Conservation (phyloP, 2,797 vertebrate species). For the Urocyon cinereoargenteus region DNA sequence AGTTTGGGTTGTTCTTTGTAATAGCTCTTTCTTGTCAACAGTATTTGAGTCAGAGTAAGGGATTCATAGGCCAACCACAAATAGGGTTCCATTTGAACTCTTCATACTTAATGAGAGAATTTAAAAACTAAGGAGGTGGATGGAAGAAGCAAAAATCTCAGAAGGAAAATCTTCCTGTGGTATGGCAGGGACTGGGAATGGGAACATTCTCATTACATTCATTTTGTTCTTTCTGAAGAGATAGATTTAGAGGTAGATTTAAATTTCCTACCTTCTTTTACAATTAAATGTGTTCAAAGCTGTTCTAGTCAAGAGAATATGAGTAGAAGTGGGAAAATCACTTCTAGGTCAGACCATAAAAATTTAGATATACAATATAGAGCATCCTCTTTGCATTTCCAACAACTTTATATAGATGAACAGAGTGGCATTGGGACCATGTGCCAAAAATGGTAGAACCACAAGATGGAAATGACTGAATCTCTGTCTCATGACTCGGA, state of each 20-base stretch:
- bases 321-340: not conserved
- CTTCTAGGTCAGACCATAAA: not conserved
- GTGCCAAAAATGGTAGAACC: not conserved
- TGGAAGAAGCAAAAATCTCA: not conserved
- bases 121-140: not conserved
- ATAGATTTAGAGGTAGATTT: no score
- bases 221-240: not conserved
- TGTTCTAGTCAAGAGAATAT: not conserved
- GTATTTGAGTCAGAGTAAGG: not conserved
- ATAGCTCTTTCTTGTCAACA: not conserved
- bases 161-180: not conserved
- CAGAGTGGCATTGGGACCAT: not conserved
- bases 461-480: not conserved
- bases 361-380: not conserved
- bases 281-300: not conserved
- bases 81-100: not conserved
- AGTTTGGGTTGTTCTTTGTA: not conserved
- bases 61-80: not conserved
- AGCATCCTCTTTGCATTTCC: not conserved
- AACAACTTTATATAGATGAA: not conserved
- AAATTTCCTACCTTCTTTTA: not conserved
- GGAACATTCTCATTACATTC: not conserved
- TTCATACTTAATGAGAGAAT: not conserved
- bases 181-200: not conserved
- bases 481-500: not conserved